Evolutionary conservation across 2,797 vertebrate species (phyloP), one percentile per base, ranked within the genome.

Genomic region (Characodon lateralis): DNA sequence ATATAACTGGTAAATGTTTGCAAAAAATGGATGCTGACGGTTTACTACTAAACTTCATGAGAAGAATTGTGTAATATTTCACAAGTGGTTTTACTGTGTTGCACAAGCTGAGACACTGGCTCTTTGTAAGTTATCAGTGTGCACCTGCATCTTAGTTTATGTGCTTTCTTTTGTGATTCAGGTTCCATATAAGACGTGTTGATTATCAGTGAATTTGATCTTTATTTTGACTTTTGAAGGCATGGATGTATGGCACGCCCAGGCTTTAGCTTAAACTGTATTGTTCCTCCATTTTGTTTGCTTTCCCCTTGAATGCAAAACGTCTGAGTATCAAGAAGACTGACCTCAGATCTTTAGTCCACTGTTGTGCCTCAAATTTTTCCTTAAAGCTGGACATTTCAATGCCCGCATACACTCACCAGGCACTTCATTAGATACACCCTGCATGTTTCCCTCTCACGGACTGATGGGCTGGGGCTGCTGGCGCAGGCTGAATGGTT

Each of bases 361-460:
- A 5, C 5, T 3, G 41, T 41, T 76, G 20, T 79, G 78, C 81
- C 63, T 9, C 76, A 73, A 81, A 51, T 72, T 56, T 41, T 0
- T 12, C 56, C 10, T 0, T n/a, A 69, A 53, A 39, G 22, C 2
- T 7, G 0, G 39, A 16, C 53, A 53, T 78, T 68, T n/a, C 1
- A 56, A 55, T n/a, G 1, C 22, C 70, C 24, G 72, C 4, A n/a
- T 43, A 16, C 3, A 24, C 39, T 46, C 10, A 69, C 12, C 39
- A n/a, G 22, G 6, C 39, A 69, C 39, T 68, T 43, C 43, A 46
- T 14, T 9, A 69, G 18, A 69, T 26, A 26, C 26, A 61, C n/a
- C 59, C 59, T 18, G 59, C 59, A 35, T 35, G 35, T 35, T 35
- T 35, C 3, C 35, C 35, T 35, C 35, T 35, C 35, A 35, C 35